Evolutionary conservation across 2,797 vertebrate species (phyloP).

Genomic region (Monodelphis domestica): DNA sequence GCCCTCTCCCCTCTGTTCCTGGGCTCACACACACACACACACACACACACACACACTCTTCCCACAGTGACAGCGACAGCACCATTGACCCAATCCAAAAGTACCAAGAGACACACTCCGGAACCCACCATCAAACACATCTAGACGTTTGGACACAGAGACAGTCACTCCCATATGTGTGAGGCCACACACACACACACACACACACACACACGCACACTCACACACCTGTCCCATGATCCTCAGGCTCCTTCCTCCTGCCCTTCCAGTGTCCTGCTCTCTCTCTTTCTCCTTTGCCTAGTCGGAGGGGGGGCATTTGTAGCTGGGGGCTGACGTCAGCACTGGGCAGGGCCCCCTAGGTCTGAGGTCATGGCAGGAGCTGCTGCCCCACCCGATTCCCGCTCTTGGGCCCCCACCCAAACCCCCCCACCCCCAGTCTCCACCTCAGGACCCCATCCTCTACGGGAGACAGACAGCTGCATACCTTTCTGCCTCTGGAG

Average conservation of each 20-base stretch:
- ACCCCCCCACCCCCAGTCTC: background rate
- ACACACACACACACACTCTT: background rate
- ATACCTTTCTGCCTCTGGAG: background rate
- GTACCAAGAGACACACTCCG: background rate
- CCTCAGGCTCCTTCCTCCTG: background rate
- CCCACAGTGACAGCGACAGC: background rate
- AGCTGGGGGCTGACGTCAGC: conserved; percentile 67
- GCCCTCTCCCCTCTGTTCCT: background rate
- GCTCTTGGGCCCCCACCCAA: conserved; percentile 17
- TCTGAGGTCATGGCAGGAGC: conserved; percentile 66
- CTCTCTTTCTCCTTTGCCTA: background rate
- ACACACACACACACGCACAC: conserved; percentile 13
- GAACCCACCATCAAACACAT: background rate
- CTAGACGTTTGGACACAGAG: background rate
- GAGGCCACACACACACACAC: background rate
- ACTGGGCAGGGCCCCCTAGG: conserved; percentile 53
- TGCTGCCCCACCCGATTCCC: conserved; percentile 74
- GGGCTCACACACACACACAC: background rate
- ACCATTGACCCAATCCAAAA: background rate
- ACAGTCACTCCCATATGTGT: background rate
- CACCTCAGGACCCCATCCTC: background rate
- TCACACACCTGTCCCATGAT: conserved; percentile 70
- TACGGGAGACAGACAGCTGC: background rate
- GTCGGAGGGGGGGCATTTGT: conserved; percentile 72
- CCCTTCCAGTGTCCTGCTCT: background rate